phyloP scores from a whole-genome alignment of 92 coral and sea anemone genomes.

The Umimayanthus chanpuru region DNA sequence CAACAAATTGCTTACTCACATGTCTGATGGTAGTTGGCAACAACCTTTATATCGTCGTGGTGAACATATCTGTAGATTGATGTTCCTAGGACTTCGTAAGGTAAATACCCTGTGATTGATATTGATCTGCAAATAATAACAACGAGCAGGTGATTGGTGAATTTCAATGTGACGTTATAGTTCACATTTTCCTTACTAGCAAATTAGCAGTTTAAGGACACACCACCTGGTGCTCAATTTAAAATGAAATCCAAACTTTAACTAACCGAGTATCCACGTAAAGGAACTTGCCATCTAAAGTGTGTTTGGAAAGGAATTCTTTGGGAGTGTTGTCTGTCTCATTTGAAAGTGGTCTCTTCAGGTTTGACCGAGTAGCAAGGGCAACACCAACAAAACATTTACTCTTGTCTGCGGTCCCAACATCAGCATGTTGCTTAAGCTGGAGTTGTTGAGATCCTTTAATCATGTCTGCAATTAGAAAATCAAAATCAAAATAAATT shows the following conservation, averaged over 20 bases:
- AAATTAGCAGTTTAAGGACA: too few species aligned
- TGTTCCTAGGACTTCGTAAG: conserved; percentile 86
- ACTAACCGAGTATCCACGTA: conserved; percentile 87
- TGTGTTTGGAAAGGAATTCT: conserved; percentile 82
- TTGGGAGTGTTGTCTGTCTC: conserved; percentile 9
- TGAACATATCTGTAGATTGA: conserved; percentile 81
- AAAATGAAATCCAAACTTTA: not conserved
- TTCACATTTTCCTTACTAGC: too few species aligned
- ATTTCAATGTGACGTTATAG: too few species aligned
- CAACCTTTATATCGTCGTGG: conserved; percentile 73
- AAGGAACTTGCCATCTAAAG: conserved; percentile 93
- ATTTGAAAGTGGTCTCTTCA: not conserved
- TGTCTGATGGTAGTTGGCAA: conserved; percentile 64
- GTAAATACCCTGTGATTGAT: conserved; percentile 85
- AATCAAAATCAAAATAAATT: too few species aligned
- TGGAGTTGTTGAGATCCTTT: not conserved
- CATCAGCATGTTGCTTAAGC: not conserved
- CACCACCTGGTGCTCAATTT: not conserved
- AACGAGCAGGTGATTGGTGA: not conserved
- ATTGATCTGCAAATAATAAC: conserved; percentile 64
- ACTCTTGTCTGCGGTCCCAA: not conserved
- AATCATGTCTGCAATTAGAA: not conserved
- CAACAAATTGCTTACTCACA: conserved; percentile 61
- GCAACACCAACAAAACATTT: conserved; percentile 58
- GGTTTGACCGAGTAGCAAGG: conserved; percentile 19